phyloP scores from a whole-genome alignment of 2,113 vertebrate genomes.

The Dromiciops gliroides region DNA sequence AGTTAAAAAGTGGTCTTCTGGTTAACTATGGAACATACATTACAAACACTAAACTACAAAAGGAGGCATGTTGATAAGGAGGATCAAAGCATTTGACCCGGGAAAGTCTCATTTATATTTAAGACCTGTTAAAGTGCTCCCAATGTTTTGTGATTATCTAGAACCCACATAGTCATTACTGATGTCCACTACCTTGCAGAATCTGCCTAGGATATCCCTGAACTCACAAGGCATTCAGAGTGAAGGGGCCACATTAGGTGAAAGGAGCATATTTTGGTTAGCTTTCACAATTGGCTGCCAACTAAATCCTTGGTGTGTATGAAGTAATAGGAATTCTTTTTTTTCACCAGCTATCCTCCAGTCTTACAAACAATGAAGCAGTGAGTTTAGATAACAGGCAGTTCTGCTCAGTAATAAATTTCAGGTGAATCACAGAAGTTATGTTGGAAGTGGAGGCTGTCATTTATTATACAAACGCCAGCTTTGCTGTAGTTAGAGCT shows the following conservation, averaged over 20 bases:
- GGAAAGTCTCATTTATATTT: neutral
- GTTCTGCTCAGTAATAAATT: slow-evolving; percentile 54
- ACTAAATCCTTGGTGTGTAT: slow-evolving; percentile 26
- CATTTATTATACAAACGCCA: slow-evolving; percentile 36
- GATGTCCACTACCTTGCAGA: neutral
- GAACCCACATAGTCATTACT: neutral
- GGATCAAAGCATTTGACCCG: neutral
- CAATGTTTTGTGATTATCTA: neutral
- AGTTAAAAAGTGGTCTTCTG: neutral
- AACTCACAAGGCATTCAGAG: neutral
- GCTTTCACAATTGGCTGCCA: slow-evolving; percentile 48
- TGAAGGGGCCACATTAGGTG: neutral
- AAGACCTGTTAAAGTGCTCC: slow-evolving; percentile 4
- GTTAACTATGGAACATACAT: neutral
- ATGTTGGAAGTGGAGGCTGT: slow-evolving; percentile 31
- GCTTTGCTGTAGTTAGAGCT: slow-evolving; percentile 44
- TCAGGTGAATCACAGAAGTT: slow-evolving; percentile 32
- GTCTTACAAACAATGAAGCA: slow-evolving; percentile 51
- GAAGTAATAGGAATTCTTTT: slow-evolving; percentile 46
- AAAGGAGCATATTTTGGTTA: slow-evolving; percentile 39
- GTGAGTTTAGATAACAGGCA: slow-evolving; percentile 36
- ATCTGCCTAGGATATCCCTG: neutral
- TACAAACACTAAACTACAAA: neutral
- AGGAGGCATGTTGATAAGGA: neutral
- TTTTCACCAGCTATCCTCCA: slow-evolving; percentile 51